A percentile compares a stretch with the other conserved stretches of the same genome.
phyloP scores from a whole-genome alignment of 2,113 vertebrate genomes.

The Leiothrix lutea region DNA sequence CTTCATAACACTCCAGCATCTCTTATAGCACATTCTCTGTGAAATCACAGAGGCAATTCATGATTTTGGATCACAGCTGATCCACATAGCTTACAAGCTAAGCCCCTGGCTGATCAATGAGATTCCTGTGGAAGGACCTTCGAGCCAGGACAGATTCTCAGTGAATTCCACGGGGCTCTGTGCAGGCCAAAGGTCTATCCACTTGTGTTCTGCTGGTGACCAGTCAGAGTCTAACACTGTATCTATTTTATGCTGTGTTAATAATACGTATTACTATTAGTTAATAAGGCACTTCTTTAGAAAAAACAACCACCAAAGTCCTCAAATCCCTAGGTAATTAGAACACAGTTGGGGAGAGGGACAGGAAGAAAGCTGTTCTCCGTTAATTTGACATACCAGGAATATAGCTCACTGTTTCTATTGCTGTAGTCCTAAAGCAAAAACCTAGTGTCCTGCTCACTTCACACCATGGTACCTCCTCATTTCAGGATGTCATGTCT shows the following conservation, averaged over 20 bases:
- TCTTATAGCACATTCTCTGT: constrained; percentile 14
- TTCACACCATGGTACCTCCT: constrained; percentile 8
- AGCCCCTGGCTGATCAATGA: constrained; percentile 7
- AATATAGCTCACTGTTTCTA: constrained; percentile 25
- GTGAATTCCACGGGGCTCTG: background rate
- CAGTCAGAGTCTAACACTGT: constrained; percentile 22
- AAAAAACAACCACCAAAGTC: background rate
- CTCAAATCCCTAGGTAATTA: background rate
- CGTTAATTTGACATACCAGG: background rate
- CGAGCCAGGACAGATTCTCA: background rate
- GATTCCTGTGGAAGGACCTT: constrained; percentile 1
- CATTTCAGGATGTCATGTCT: background rate
- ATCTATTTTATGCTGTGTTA: constrained; percentile 9
- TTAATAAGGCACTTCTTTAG: constrained; percentile 33
- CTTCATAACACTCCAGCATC: constrained; percentile 10
- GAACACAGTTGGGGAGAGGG: background rate
- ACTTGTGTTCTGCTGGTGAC: background rate
- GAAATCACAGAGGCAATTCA: constrained; percentile 56
- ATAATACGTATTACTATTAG: background rate
- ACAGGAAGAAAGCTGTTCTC: background rate
- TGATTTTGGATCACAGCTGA: constrained; percentile 51
- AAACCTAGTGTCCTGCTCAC: constrained; percentile 67
- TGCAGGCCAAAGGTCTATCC: background rate
- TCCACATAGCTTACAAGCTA: constrained; percentile 37
- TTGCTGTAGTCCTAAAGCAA: constrained; percentile 37